Evolutionary conservation across 2,113 vertebrate genomes (phyloP), one percentile per base, ranked within the genome.

Genomic region (Heterocephalus glaber): DNA sequence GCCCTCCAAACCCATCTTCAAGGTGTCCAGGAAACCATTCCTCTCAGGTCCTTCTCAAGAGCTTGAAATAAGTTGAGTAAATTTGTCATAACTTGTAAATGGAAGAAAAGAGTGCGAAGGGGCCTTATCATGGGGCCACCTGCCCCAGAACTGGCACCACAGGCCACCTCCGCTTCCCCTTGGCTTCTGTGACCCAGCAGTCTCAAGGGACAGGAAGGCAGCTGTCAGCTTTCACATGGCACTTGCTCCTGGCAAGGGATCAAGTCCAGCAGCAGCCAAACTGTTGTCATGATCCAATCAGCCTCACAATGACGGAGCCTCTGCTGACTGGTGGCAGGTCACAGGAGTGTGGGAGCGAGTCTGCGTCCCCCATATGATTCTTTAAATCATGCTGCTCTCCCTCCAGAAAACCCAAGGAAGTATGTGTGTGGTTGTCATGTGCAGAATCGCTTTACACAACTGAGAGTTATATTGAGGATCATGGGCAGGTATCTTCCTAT

Each of bases 141-240:
- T 96, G 97, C 58, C 86, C 74, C 66, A 83, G 66, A 54, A 20
- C 65, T 58, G 83, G 81, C 87, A 61, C 93, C 22, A 58, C 33
- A 61, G 72, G 35, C 38, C 7, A 52, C 56, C 17, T 13, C 38
- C 33, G 60, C 52, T 47, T 89, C 74, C 84, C 16, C 86, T 92
- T 86, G 86, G 91, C 54, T 93, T 74, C 63, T 65, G 14, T 22
- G 38, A 90, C 44, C 81, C 66, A 86, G 86, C 30, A 80, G 35
- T 58, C 83, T 54, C n/a, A 24, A 38, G 14, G 3, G 61, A 28
- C 89, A 93, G 95, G 94, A 96, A 96, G 93, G 88, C 97, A 97
- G 96, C 97, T 97, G 97, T 96, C 95, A 92, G 93, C 84, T 97
- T 95, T 97, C 97, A 96, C 96, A 97, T 68, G 95, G 94, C 95